A percentile compares a stretch with the other conserved stretches of the same genome.
phyloP scores from a whole-genome alignment of 2,113 vertebrate genomes.

The Grammomys surdaster region DNA sequence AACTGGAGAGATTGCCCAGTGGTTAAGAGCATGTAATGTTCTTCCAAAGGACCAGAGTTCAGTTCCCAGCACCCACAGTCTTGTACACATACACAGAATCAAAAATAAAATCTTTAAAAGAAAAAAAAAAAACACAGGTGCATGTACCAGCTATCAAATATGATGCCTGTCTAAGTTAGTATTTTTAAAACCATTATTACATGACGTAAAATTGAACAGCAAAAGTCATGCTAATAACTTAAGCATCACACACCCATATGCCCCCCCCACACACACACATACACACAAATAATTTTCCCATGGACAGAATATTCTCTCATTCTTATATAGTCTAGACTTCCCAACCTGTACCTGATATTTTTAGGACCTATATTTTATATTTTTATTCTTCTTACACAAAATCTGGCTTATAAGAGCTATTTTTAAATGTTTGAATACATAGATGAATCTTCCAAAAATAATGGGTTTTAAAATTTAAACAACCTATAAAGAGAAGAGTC shows the following conservation, averaged over 20 bases:
- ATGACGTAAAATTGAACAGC: slow-evolving; percentile 5
- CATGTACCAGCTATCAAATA: neutral
- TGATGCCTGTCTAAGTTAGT: slow-evolving; percentile 30
- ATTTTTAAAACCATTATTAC: slow-evolving; percentile 59
- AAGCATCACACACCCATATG: too few relatives aligned
- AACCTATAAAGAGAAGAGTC: neutral
- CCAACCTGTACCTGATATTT: neutral
- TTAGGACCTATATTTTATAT: neutral
- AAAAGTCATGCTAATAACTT: slow-evolving; percentile 53
- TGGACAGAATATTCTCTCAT: too few relatives aligned
- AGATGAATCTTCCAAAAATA: slow-evolving; percentile 1
- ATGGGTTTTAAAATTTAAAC: neutral
- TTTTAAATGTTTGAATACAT: neutral
- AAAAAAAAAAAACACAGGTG: slow-evolving; percentile 15
- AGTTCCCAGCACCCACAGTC: neutral
- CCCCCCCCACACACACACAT: too few relatives aligned
- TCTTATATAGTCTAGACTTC: neutral
- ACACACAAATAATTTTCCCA: too few relatives aligned
- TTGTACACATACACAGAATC: neutral
- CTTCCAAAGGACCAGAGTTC: neutral
- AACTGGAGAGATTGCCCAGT: neutral
- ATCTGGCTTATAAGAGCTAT: neutral
- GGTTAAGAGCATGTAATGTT: neutral
- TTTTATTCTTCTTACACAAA: neutral
- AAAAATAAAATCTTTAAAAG: neutral